phyloP scores from a whole-genome alignment of 2,113 vertebrate species.

The Platysternon megacephalum region DNA sequence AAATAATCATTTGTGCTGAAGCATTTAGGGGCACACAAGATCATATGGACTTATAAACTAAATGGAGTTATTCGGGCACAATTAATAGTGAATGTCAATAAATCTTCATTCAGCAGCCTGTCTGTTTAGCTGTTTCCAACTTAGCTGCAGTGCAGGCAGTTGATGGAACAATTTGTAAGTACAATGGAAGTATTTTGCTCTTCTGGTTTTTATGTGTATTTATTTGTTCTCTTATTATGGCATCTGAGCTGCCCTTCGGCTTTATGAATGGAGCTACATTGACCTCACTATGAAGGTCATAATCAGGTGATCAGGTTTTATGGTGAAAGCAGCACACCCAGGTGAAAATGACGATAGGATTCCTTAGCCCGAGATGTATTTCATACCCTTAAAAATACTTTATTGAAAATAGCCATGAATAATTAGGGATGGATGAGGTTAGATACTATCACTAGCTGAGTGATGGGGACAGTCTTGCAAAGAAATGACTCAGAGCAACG shows the following conservation, averaged over 20 bases:
- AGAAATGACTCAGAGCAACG: neutral
- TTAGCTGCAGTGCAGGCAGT: neutral
- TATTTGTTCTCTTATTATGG: neutral
- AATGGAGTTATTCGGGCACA: slow-evolving; percentile 32
- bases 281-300: neutral
- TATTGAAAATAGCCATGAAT: slow-evolving; percentile 3
- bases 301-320: neutral
- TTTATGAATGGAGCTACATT: neutral
- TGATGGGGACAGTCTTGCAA: neutral
- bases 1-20: slow-evolving; percentile 40
- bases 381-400: neutral
- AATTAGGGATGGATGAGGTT: slow-evolving; percentile 14
- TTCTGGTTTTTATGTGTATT: neutral
- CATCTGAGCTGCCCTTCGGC: neutral
- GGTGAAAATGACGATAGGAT: neutral
- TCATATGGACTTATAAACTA: slow-evolving; percentile 39
- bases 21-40: slow-evolving; percentile 31
- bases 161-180: neutral
- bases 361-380: neutral
- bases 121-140: neutral
- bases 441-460: neutral
- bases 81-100: slow-evolving; percentile 33
- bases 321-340: neutral
- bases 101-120: slow-evolving; percentile 11
- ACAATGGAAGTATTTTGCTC: neutral